phyloP scores from a whole-genome alignment of 2,888 invertebrate genomes.

The Lasioglossum marginatum region DNA sequence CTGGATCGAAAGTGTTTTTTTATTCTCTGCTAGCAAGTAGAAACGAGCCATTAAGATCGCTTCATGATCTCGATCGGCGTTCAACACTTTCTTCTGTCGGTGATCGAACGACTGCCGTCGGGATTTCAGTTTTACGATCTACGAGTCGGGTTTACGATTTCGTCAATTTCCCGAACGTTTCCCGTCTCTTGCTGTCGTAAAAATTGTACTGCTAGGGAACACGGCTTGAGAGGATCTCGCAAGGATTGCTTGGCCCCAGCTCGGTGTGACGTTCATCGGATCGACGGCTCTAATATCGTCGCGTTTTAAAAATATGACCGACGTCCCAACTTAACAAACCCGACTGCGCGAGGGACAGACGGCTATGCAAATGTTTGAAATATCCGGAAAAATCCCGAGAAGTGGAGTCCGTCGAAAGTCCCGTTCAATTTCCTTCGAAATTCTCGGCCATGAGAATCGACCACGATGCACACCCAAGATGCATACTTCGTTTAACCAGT shows the following conservation, averaged over 20 bases:
- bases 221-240: not conserved
- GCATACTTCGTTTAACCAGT: too few relatives aligned
- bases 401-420: not conserved
- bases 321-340: not conserved
- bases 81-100: constrained; percentile 33
- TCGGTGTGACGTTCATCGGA: not conserved
- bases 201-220: constrained; percentile 21
- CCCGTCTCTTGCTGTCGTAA: constrained; percentile 38
- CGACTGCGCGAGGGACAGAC: not conserved
- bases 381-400: not conserved
- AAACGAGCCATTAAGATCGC: constrained; percentile 56
- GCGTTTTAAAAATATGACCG: constrained; percentile 20
- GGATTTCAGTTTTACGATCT: constrained; percentile 61
- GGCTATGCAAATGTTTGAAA: not conserved
- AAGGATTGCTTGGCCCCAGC: not conserved
- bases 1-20: constrained; percentile 30
- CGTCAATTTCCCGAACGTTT: constrained; percentile 57
- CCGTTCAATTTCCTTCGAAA: constrained; percentile 12
- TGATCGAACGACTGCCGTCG: constrained; percentile 33
- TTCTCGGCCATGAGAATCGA: not conserved
- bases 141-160: constrained; percentile 59
- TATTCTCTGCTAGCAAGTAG: not conserved
- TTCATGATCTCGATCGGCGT: constrained; percentile 42
- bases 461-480: not conserved
- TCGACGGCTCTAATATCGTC: constrained; percentile 10